Conservation (phyloP, 1,140 invertebrate genomes). For the Pogonus chalceus region DNA sequence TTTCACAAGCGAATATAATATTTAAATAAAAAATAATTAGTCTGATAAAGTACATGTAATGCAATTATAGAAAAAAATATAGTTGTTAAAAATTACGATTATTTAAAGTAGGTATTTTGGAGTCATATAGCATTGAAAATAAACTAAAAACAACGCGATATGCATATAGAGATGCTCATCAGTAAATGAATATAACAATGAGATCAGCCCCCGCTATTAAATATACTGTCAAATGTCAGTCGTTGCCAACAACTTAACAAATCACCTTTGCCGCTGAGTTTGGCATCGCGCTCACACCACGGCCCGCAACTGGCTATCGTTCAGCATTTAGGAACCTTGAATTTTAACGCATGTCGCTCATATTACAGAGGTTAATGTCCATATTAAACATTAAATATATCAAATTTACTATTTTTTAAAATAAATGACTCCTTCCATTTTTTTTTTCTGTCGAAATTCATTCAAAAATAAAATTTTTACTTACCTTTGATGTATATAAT, state of each 20-base stretch:
- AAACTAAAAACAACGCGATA: no score
- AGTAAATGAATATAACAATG: conserved; percentile 4
- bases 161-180: no score
- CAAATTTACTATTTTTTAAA: no score
- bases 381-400: conserved; percentile 1
- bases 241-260: conserved; percentile 1
- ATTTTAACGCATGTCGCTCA: conserved; percentile 2
- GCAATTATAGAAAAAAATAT: no score
- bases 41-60: no score
- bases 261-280: conserved; percentile 2
- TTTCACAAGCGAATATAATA: no score
- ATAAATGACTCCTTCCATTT: no score
- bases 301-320: conserved; percentile 1
- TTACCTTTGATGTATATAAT: conserved; percentile 9
- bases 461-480: background rate
- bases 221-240: conserved; percentile 4
- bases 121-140: no score
- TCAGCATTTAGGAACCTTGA: conserved; percentile 3
- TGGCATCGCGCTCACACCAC: background rate
- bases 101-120: no score
- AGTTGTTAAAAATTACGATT: no score
- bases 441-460: background rate
- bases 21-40: no score
- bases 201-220: conserved; percentile 6
- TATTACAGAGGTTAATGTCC: conserved; percentile 6